A percentile compares a stretch with the other conserved stretches of the same genome.
Evolutionary conservation across 2,113 vertebrate species (phyloP).

Genomic region (Taxidea taxus): DNA sequence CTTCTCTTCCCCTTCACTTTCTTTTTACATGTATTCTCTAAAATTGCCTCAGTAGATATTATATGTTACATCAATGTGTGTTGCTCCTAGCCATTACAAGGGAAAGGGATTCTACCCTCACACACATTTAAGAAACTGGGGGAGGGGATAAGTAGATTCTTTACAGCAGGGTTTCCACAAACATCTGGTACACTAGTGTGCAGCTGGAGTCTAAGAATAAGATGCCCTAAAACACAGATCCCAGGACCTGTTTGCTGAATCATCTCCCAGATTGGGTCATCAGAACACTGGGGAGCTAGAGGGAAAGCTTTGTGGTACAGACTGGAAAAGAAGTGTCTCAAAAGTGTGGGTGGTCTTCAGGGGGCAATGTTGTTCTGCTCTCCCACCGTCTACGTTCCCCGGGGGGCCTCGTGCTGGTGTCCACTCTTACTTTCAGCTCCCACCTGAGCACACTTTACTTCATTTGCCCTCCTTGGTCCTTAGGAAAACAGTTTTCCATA

Average conservation of each 20-base stretch:
- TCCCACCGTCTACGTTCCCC: neutral
- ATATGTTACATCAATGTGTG: neutral
- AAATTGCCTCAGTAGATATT: neutral
- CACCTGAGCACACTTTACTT: neutral
- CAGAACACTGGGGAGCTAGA: neutral
- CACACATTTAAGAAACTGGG: neutral
- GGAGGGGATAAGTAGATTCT: neutral
- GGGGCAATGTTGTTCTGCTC: accelerated
- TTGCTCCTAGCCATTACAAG: neutral
- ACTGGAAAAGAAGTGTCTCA: neutral
- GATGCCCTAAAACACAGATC: neutral
- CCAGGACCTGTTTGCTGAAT: neutral
- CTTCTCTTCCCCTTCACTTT: neutral
- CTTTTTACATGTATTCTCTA: neutral
- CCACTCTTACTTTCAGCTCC: neutral
- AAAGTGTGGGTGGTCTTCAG: neutral
- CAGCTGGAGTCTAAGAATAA: neutral
- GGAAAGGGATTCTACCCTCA: neutral
- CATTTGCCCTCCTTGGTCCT: neutral
- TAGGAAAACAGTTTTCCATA: neutral
- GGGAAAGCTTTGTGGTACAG: neutral
- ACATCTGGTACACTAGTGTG: neutral
- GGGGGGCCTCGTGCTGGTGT: accelerated
- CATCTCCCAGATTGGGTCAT: neutral
- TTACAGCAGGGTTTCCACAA: neutral